Evolutionary conservation across 2,113 vertebrate genomes (phyloP), one percentile per base, ranked within the genome.

Genomic region (Leucopsar rothschildi): DNA sequence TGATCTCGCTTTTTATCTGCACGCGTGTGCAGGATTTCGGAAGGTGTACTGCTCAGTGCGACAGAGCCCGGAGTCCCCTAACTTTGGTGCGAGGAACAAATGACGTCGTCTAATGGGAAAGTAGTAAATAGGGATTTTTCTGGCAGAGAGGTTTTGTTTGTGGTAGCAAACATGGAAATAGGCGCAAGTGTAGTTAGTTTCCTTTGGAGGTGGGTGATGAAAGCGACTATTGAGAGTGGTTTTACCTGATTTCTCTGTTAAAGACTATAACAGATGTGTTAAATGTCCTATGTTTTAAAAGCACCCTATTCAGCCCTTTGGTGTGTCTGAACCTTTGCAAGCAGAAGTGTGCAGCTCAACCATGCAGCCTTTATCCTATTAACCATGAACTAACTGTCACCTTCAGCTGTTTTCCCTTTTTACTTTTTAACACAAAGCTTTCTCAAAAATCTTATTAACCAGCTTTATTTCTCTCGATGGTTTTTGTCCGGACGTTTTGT

Each of bases 351-450:
- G 99, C 98, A 98, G 98, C 97, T 95, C 95, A 95, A 97, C 97
- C 98, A 97, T 97, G 98, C 97, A 78, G 96, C 95, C 98, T 97
- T 99, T 98, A 99, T 99, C 99, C 99, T 98, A 99, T 99, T 99
- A 99, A 99, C 98, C 99, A 99, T 99, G 99, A 99, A 99, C 98
- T 99, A 98, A 98, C 99, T 99, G 99, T 99, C 99, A 99, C 98
- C 98, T 98, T 99, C 99, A 99, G 99, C 99, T 99, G 99, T 98
- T 98, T 98, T 98, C 98, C 98, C 97, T 97, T 98, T 98, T 97
- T 97, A 97, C 98, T 98, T 98, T 97, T 98, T 97, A 97, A 97
- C 98, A 98, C 98, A 99, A 99, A 98, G 98, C 98, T 98, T 98
- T 98, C 98, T 97, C 97, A 98, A 98, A 98, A 99, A 99, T 98